Evolutionary conservation across 2,113 vertebrate species (phyloP), one percentile per base, ranked within the genome.

Genomic region (Calonectris borealis): DNA sequence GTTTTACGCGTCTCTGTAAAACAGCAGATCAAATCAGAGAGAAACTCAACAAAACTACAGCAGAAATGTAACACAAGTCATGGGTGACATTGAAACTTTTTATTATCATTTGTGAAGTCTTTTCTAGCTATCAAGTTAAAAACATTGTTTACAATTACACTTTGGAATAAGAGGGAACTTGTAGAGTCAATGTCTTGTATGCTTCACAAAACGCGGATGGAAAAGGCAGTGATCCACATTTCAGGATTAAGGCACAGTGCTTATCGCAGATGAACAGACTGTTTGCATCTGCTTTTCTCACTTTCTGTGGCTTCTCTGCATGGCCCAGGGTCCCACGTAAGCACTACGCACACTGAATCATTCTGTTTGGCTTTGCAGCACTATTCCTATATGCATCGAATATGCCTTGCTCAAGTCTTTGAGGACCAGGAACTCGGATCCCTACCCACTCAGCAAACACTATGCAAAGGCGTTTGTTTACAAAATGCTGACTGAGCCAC

Each of bases 261-360:
- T 60, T 72, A 81, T 48, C 7, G 3, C 20, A 94, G 26, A 61
- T 13, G 34, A 86, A 55, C 20, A 52, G 13, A 51, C 9, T 18
- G 16, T n/a, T 40, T 80, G 42, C 57, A 91, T 61, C 44, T 83
- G 62, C 17, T 69, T 93, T 93, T 81, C 29, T 69, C 48, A 69
- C 11, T 32, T 75, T 48, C 36, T 1, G 1, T 25, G 32, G 42
- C 58, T 84, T 75, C 16, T 42, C 51, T 78, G 24, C 5, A 0
- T 15, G 3, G 31, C 20, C 11, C 24, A 27, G 19, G 4, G 31
- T 90, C 34, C 24, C 21, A 34, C 0, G 2, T 29, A 65, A 80
- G 19, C 8, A 32, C 11, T 3, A 6, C 0, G 1, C 38, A 42
- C 48, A 46, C 15, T 8, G 7, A 57, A 69, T 7, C 1, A 2